Conservation (phyloP, 2,113 vertebrate genomes). For the Microcebus ravelobensis region DNA sequence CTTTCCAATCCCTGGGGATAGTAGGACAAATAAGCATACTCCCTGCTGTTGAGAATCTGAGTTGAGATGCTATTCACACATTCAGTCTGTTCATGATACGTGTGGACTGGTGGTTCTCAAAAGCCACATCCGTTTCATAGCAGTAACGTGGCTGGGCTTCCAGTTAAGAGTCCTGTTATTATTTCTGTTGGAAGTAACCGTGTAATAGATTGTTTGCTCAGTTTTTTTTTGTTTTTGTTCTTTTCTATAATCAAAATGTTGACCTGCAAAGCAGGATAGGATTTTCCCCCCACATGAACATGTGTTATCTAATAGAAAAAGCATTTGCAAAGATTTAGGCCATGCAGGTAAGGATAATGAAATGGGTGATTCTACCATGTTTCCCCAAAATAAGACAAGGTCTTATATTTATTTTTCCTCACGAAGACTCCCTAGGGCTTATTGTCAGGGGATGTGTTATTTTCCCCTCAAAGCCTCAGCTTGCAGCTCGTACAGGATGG, state of each 20-base stretch:
- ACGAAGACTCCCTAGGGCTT: too few relatives aligned
- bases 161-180: not conserved
- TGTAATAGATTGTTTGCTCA: not conserved
- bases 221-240: slow-evolving; percentile 25
- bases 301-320: not conserved
- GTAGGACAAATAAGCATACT: not conserved
- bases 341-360: not conserved
- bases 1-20: not conserved
- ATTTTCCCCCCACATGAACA: not conserved
- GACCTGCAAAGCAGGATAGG: not conserved
- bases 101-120: not conserved
- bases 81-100: not conserved
- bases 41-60: not conserved
- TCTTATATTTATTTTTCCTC: too few relatives aligned
- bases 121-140: not conserved
- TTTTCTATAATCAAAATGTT: not conserved
- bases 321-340: not conserved
- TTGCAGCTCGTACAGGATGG: too few relatives aligned
- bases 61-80: not conserved
- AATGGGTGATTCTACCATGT: not conserved
- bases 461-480: too few relatives aligned
- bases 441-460: too few relatives aligned
- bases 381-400: too few relatives aligned
- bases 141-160: not conserved
- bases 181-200: not conserved